Percentiles rank a stretch among this genome's conserved stretches.
Conservation (phyloP, 2,113 vertebrate species). For the Promerops cafer region DNA sequence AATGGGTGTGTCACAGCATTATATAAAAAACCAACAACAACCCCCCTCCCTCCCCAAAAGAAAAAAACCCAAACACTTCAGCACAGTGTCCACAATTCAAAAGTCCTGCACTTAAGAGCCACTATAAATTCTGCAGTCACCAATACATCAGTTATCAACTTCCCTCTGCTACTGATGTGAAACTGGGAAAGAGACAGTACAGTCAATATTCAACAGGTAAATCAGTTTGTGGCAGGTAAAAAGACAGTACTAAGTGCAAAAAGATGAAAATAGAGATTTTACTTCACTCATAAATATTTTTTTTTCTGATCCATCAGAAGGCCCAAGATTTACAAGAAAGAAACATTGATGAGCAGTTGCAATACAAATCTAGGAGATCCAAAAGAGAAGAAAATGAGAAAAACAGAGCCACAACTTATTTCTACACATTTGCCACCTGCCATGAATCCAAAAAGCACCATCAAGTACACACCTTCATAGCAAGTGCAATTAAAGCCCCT, state of each 20-base stretch:
- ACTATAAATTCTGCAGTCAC: neutral
- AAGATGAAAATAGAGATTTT: neutral
- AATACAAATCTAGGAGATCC: neutral
- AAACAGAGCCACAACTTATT: neutral
- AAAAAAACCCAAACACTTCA: neutral
- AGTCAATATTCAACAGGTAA: neutral
- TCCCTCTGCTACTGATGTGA: neutral
- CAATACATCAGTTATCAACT: neutral
- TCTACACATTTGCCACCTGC: neutral
- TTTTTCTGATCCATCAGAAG: neutral
- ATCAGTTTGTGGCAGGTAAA: neutral
- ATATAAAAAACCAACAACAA: neutral
- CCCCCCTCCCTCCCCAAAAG: neutral
- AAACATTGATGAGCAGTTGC: neutral
- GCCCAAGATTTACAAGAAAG: neutral
- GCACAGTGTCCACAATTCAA: neutral
- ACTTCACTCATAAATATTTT: neutral
- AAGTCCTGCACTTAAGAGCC: neutral
- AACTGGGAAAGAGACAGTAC: neutral
- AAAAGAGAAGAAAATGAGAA: neutral
- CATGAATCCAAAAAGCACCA: neutral
- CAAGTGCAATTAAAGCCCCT: constrained; percentile 91
- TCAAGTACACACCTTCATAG: constrained; percentile 87
- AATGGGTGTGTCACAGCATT: neutral
- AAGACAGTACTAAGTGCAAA: neutral